Base-by-base conservation (phyloP, 1,140 invertebrate species). In the Latrodectus geometricus region DNA sequence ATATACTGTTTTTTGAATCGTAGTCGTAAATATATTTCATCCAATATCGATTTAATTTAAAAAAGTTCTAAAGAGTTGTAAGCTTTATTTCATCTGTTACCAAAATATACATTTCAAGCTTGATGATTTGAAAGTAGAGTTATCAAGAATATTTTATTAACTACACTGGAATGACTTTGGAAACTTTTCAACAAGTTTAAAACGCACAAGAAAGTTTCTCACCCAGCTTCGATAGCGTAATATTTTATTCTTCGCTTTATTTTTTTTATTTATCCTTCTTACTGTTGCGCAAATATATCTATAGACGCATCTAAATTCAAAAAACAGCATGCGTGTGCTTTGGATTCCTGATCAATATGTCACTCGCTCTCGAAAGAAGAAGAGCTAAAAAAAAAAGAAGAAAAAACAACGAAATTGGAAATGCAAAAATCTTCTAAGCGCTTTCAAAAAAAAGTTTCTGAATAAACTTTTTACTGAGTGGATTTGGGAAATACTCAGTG, bases 391-490 rank as follows among this genome's bases (percentile, higher is more conserved):
- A 73, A 73, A 48, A 15, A 73, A 73, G 56, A 82, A 73, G 49
- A 82, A 84, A 76, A 76, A 84, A 61, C 54, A 61, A 84, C 65
- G 76, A 84, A 84, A 76, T 84, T 48, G 74, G 82, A 76, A 84
- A 84, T 76, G 82, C 73, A 84, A 84, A 84, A 84, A 84, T 84
- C 61, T 76, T 74, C 73, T 69, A 20, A 75, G 56, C 21, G 23
- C 14, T 48, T 83, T 21, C n/a, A 61, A 77, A 79, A 79, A 84
- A 84, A 84, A 76, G n/a, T 76, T 76, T 76, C 65, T 84, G 82
- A 84, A 84, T 84, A 84, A 84, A 84, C 82, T 84, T 84, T 84
- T 84, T 35, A 56, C 61, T 84, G 82, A 84, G 82, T 84, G 73
- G 82, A 84, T 84, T 84, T 84, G 61, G 82, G 68, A 84, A 76